phyloP scores from a whole-genome alignment of 2,888 invertebrate species.

The Gymnoscelis rufifasciata region DNA sequence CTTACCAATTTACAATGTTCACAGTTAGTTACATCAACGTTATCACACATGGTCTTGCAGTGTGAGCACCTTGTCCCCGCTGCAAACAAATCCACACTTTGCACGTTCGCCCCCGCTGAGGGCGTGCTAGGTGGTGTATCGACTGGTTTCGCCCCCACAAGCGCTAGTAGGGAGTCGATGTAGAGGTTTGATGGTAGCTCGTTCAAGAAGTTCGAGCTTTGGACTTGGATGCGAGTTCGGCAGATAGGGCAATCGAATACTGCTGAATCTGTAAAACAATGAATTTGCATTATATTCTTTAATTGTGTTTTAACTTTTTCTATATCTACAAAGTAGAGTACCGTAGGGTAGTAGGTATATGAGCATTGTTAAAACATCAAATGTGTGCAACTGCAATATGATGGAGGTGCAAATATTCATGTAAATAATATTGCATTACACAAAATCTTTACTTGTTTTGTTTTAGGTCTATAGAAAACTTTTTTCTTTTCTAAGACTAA shows the following conservation, averaged over 20 bases:
- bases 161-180: conserved; percentile 79
- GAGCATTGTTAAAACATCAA: too few species aligned
- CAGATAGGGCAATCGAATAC: conserved; percentile 80
- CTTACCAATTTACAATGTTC: conserved; percentile 81
- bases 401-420: too few species aligned
- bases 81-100: conserved; percentile 57
- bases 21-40: conserved; percentile 56
- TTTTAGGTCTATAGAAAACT: too few species aligned
- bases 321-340: too few species aligned
- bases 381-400: too few species aligned
- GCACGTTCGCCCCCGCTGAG: conserved; percentile 30
- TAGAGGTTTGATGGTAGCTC: conserved; percentile 83
- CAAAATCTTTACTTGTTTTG: too few species aligned
- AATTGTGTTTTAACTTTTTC: too few species aligned
- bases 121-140: conserved; percentile 43
- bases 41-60: conserved; percentile 60
- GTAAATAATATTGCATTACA: too few species aligned
- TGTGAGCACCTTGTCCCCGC: conserved; percentile 52
- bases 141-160: conserved; percentile 55
- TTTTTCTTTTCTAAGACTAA: too few species aligned
- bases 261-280: conserved; percentile 57
- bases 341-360: too few species aligned
- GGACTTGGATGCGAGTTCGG: conserved; percentile 63
- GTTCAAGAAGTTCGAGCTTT: conserved; percentile 71
- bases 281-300: too few species aligned